Conservation (phyloP, 1,140 invertebrate genomes). For the Nebria ingens region DNA sequence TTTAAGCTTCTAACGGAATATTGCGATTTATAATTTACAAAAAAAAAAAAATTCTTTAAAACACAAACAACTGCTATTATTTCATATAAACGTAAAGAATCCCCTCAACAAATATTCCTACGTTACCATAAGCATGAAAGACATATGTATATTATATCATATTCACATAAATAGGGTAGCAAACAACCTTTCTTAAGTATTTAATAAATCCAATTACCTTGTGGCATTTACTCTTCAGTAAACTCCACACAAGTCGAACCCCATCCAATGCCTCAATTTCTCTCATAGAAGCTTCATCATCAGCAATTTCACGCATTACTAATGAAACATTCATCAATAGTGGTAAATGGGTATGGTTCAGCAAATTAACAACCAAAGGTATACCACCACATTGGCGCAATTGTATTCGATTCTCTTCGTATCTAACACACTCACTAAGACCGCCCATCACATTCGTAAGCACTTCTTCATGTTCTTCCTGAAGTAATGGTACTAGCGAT, state of each 20-base stretch:
- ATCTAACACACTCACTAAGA: slow-evolving; percentile 77
- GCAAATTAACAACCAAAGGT: slow-evolving; percentile 60
- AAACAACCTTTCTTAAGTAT: too few relatives aligned
- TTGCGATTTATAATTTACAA: too few relatives aligned
- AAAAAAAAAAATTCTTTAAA: too few relatives aligned
- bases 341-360: slow-evolving; percentile 70
- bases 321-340: slow-evolving; percentile 78
- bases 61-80: too few relatives aligned
- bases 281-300: slow-evolving; percentile 57
- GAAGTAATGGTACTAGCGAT: slow-evolving; percentile 65
- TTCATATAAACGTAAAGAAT: too few relatives aligned
- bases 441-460: slow-evolving; percentile 84
- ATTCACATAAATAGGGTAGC: too few relatives aligned
- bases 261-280: slow-evolving; percentile 82
- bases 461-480: slow-evolving; percentile 75
- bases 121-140: too few relatives aligned
- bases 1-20: too few relatives aligned
- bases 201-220: too few relatives aligned
- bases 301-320: slow-evolving; percentile 71
- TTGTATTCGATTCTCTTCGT: slow-evolving; percentile 51
- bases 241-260: slow-evolving; percentile 83
- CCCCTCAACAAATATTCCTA: too few relatives aligned
- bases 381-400: slow-evolving; percentile 62
- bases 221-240: slow-evolving; percentile 74
- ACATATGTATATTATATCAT: too few relatives aligned